Conservation (phyloP, 2,888 invertebrate genomes). For the Tuta absoluta region DNA sequence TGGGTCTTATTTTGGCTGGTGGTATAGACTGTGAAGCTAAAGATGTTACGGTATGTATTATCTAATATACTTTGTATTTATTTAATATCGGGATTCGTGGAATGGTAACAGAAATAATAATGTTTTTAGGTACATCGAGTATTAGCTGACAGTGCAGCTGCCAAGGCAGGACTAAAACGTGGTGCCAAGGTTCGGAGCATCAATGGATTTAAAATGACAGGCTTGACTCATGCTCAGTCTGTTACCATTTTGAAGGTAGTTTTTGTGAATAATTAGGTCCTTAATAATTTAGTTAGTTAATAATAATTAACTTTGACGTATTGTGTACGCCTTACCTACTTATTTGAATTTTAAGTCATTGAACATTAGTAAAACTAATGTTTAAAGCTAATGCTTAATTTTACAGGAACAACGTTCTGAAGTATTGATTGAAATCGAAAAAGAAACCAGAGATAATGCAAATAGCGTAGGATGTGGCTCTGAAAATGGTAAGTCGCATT, state of each 20-base stretch:
- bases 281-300: too few relatives aligned
- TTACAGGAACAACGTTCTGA: constrained; percentile 88
- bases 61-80: not conserved
- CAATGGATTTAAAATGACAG: constrained; percentile 91
- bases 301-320: not conserved
- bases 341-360: too few relatives aligned
- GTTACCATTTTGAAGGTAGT: constrained; percentile 91
- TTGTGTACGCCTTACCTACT: too few relatives aligned
- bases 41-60: constrained; percentile 89
- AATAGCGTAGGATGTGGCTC: constrained; percentile 64
- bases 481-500: constrained; percentile 71
- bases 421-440: constrained; percentile 88
- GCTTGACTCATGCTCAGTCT: constrained; percentile 93
- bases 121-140: constrained; percentile 89
- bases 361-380: too few relatives aligned
- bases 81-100: not conserved
- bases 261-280: not conserved
- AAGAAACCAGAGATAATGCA: constrained; percentile 64
- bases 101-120: not conserved
- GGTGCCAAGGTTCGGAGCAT: constrained; percentile 94
- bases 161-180: constrained; percentile 92
- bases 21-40: constrained; percentile 95
- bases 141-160: constrained; percentile 91
- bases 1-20: constrained; percentile 93
- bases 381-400: not conserved